phyloP scores from a whole-genome alignment of 2,113 vertebrate genomes.

The Esox niger region DNA sequence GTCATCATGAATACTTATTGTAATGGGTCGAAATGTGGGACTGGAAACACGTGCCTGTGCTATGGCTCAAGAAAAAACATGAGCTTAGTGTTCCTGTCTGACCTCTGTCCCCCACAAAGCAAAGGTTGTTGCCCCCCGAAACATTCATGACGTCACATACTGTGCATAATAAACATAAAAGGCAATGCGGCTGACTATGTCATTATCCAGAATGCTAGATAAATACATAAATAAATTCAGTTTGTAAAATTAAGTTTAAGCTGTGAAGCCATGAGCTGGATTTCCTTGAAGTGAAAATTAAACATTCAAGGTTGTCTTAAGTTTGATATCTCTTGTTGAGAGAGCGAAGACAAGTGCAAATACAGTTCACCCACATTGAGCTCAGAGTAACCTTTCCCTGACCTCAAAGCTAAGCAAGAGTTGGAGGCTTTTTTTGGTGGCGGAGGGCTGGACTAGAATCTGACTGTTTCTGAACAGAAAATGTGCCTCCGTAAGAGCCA shows the following conservation, averaged over 20 bases:
- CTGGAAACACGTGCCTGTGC: not conserved
- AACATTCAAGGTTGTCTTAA: not conserved
- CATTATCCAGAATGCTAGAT: not conserved
- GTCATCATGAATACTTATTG: too few species aligned
- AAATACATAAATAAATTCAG: not conserved
- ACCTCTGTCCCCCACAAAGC: constrained; percentile 29
- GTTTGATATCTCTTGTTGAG: constrained; percentile 22
- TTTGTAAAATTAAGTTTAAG: not conserved
- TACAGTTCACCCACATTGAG: constrained; percentile 23
- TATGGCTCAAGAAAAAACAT: not conserved
- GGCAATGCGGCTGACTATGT: constrained; percentile 3
- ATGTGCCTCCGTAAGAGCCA: not conserved
- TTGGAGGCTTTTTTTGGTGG: not conserved
- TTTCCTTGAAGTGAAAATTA: not conserved
- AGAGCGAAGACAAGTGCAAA: constrained; percentile 20
- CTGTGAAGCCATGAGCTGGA: not conserved
- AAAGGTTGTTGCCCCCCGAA: constrained; percentile 18
- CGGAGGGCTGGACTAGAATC: constrained; percentile 2
- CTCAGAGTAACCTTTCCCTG: constrained; percentile 27
- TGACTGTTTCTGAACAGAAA: not conserved
- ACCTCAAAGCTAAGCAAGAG: constrained; percentile 29
- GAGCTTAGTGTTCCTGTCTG: not conserved
- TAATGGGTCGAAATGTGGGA: too few species aligned
- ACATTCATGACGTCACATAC: constrained; percentile 14
- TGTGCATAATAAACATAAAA: constrained; percentile 18